Base-by-base conservation (phyloP, 2,797 vertebrate genomes). In the Sebastes matsubarae region DNA sequence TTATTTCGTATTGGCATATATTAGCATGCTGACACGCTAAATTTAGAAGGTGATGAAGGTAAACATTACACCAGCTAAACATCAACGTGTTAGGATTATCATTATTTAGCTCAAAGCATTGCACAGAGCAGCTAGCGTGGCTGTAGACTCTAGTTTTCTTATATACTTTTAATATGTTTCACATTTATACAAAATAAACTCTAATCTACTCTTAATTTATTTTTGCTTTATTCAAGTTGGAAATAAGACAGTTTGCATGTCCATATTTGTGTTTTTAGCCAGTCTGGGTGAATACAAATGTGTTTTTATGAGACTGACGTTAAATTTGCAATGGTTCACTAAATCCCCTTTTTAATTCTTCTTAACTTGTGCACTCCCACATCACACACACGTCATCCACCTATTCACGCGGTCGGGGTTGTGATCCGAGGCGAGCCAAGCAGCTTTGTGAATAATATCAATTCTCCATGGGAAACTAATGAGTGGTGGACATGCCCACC, bases 381-480 rank as follows among this genome's bases (percentile, higher is more conserved):
- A 38, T 42, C 50, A 13, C 63, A n/a, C 78, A 68, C 84, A 72
- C 9, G 32, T 73, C 84, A 75, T 74, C 63, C 84, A 82, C 68
- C 84, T 88, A 85, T 92, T 93, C 89, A 92, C 68, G 77, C 83
- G 68, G 80, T 77, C 88, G 65, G 69, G 64, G 74, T 71, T 58
- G 76, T 69, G 84, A 85, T 88, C 72, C 32, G 81, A 74, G 85
- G 79, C 66, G 20, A 81, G 74, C 81, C 67, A 66, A 77, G 85
- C 69, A 77, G 86, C 85, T 85, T 82, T 70, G 86, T 84, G 93
- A 90, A 92, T 90, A 90, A 93, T 91, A 90, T 91, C 88, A 91
- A 93, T 94, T 95, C 91, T 93, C 90, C 94, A 93, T 83, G 93
- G 94, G 93, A 92, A 93, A 83, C 88, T 87, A 91, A 88, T 85